Percentiles rank a stretch among this genome's conserved stretches.
Conservation (phyloP, 2,113 vertebrate species). For the Bufo bufo region DNA sequence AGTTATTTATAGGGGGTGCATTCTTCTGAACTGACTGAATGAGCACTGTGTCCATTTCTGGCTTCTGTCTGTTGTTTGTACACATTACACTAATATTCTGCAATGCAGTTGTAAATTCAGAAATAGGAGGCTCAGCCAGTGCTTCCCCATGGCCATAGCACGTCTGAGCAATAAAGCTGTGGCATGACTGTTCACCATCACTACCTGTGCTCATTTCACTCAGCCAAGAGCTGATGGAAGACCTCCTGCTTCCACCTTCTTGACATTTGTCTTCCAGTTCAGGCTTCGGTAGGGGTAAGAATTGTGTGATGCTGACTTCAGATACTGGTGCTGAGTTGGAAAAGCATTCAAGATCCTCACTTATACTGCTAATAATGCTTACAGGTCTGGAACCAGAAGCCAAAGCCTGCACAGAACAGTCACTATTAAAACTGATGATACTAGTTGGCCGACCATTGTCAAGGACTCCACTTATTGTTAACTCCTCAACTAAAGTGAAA, state of each 20-base stretch:
- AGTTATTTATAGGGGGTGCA: conserved; percentile 72
- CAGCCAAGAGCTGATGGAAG: conserved; percentile 92
- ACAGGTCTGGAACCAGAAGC: conserved; percentile 82
- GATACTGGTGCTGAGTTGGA: conserved; percentile 79
- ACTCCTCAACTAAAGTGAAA: conserved; percentile 82
- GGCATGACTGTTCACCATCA: conserved; percentile 88
- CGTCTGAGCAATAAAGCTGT: conserved; percentile 84
- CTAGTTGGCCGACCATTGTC: conserved; percentile 85
- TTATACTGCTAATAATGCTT: conserved; percentile 93
- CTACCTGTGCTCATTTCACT: conserved; percentile 90
- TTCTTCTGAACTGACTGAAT: conserved; percentile 71
- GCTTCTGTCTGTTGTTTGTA: conserved; percentile 69
- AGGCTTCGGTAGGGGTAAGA: conserved; percentile 77
- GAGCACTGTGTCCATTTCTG: conserved; percentile 71
- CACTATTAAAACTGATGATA: conserved; percentile 91
- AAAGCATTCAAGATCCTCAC: conserved; percentile 81
- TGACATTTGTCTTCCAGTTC: conserved; percentile 75
- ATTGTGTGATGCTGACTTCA: conserved; percentile 87
- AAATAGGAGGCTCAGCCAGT: conserved; percentile 79
- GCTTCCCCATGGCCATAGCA: conserved; percentile 89
- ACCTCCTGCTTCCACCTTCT: conserved; percentile 77
- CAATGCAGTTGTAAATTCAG: conserved; percentile 64
- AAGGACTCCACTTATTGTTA: conserved; percentile 81
- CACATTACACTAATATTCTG: conserved; percentile 66
- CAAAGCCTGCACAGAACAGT: conserved; percentile 84